These are phyloP conservation scores for Pollimyrus isidori DNA, from an alignment of 2,113 vertebrate genomes.

Conservation along the genomic window DNA sequence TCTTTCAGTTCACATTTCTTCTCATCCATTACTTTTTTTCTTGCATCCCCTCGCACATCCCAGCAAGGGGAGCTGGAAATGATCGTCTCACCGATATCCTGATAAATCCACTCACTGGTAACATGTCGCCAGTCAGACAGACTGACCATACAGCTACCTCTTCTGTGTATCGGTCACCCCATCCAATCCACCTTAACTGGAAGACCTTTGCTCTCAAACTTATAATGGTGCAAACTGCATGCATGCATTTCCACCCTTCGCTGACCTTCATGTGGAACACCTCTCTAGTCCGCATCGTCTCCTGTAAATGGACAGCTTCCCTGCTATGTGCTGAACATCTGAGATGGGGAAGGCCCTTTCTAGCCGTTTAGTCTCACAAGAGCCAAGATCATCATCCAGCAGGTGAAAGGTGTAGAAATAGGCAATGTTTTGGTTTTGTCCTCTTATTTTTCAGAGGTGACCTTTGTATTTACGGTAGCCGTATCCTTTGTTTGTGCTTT, in stretches of 20 bases:
- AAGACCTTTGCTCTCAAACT: neutral
- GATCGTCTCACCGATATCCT: neutral
- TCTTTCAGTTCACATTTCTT: neutral
- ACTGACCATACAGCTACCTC: conserved; percentile 5
- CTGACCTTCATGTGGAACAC: neutral
- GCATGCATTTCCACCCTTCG: neutral
- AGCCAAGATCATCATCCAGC: neutral
- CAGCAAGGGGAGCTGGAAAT: neutral
- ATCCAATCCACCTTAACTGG: neutral
- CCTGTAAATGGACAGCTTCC: neutral
- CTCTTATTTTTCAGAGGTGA: conserved; percentile 12
- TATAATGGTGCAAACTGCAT: neutral
- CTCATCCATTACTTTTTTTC: neutral
- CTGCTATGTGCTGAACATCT: neutral
- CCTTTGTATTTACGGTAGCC: neutral
- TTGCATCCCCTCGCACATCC: neutral
- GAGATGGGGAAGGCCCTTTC: neutral
- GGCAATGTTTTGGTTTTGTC: neutral
- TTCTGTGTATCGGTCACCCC: neutral
- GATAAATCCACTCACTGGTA: neutral
- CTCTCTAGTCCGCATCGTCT: neutral
- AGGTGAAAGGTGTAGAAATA: neutral
- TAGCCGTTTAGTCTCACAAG: neutral
- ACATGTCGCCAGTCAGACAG: neutral
- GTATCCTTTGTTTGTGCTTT: neutral